phyloP scores from a whole-genome alignment of 2,888 invertebrate species.

The Drosophila villosipedis region DNA sequence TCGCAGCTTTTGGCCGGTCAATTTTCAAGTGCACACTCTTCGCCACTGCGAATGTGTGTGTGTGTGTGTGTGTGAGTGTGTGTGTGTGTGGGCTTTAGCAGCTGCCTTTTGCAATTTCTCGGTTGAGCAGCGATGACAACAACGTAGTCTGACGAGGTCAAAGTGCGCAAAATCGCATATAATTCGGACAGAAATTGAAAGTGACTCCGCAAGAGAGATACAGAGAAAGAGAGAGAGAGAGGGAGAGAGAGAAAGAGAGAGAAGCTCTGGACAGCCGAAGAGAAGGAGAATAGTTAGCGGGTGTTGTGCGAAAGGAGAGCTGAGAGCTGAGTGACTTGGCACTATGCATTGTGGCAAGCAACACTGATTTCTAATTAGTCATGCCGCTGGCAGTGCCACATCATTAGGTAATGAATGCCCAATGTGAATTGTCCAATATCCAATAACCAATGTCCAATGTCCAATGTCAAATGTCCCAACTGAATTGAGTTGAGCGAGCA shows the following conservation, averaged over 20 bases:
- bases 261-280: constrained; percentile 1
- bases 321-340: constrained; percentile 54
- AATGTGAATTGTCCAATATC: constrained; percentile 46
- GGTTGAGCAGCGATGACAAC: constrained; percentile 67
- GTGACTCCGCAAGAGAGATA: constrained; percentile 42
- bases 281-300: constrained; percentile 2
- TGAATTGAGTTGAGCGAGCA: constrained; percentile 34
- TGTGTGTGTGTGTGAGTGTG: constrained; percentile 7
- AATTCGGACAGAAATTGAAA: constrained; percentile 68
- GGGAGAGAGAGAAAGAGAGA: too few relatives aligned
- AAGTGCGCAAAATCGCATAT: constrained; percentile 73
- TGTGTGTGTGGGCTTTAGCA: constrained; percentile 37
- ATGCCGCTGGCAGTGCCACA: constrained; percentile 67
- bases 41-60: neutral
- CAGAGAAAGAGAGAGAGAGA: neutral
- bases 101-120: constrained; percentile 72
- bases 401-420: constrained; percentile 67
- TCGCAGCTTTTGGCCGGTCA: constrained; percentile 63
- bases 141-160: constrained; percentile 45
- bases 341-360: constrained; percentile 58
- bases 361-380: constrained; percentile 70
- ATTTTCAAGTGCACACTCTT: constrained; percentile 59
- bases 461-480: constrained; percentile 44
- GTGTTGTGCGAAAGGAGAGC: neutral
- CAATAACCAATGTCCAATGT: constrained; percentile 30